phyloP scores from a whole-genome alignment of 2,797 vertebrate genomes.

The Schizopygopsis pylzovi region DNA sequence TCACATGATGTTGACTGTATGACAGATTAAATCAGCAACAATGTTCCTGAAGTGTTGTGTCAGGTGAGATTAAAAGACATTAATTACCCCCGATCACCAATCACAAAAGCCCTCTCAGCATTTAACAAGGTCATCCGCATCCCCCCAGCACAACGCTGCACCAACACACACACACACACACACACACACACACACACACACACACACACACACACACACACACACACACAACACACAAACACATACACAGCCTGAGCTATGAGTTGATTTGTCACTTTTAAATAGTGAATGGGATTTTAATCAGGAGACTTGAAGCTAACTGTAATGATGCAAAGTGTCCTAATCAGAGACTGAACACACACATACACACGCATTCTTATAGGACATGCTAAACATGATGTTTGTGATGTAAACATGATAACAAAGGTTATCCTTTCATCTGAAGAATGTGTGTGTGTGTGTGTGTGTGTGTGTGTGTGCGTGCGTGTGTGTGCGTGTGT shows the following conservation, averaged over 20 bases:
- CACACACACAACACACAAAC: neutral
- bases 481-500: neutral
- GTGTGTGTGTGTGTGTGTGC: neutral
- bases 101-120: slow-evolving; percentile 71
- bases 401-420: neutral
- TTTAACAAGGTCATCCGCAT: slow-evolving; percentile 75
- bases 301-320: slow-evolving; percentile 22
- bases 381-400: neutral
- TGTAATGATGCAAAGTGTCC: slow-evolving; percentile 37
- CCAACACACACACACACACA: slow-evolving; percentile 44
- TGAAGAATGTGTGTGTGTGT: neutral
- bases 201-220: slow-evolving; percentile 45
- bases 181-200: too few relatives aligned
- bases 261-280: slow-evolving; percentile 24
- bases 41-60: neutral
- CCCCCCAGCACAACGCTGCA: slow-evolving; percentile 23
- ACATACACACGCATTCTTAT: neutral
- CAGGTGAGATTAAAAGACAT: slow-evolving; percentile 64
- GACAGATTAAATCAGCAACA: slow-evolving; percentile 12
- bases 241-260: slow-evolving; percentile 14
- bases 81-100: slow-evolving; percentile 71
- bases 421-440: slow-evolving; percentile 7
- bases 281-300: slow-evolving; percentile 24
- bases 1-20: neutral
- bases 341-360: slow-evolving; percentile 16